These are phyloP conservation scores for Sinopyrophorus schimmeli DNA, from an alignment of 2,888 invertebrate genomes.

Conservation along the genomic window DNA sequence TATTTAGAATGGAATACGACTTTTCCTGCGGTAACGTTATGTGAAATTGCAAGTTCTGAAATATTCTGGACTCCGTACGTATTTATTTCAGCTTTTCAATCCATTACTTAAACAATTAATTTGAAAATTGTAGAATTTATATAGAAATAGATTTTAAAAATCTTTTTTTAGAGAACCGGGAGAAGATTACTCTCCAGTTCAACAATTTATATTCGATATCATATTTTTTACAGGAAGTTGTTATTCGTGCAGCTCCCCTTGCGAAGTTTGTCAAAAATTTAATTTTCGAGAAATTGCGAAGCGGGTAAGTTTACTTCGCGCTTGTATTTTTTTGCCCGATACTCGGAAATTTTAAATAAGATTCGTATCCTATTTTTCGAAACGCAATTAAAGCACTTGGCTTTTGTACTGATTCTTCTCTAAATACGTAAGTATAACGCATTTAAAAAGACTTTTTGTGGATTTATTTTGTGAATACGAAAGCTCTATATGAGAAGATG, in stretches of 20 bases:
- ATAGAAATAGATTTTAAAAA: not conserved
- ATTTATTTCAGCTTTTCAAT: not conserved
- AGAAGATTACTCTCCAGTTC: constrained; percentile 37
- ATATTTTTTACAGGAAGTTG: constrained; percentile 58
- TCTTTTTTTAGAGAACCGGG: constrained; percentile 33
- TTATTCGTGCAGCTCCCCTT: constrained; percentile 53
- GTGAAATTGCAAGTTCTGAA: constrained; percentile 56
- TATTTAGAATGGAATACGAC: constrained; percentile 66
- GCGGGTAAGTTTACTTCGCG: constrained; percentile 47
- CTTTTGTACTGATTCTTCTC: no score
- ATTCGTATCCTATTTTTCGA: no score
- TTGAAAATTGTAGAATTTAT: not conserved
- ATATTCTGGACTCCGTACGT: constrained; percentile 45
- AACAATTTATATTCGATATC: constrained; percentile 53
- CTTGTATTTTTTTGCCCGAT: constrained; percentile 7
- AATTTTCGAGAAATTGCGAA: constrained; percentile 48
- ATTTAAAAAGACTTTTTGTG: no score
- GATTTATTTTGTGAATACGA: no score
- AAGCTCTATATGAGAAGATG: no score
- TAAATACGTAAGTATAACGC: no score
- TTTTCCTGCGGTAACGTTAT: constrained; percentile 65
- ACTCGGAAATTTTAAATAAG: no score
- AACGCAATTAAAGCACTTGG: no score
- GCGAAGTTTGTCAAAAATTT: constrained; percentile 47
- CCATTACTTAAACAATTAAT: not conserved